These are phyloP conservation scores for Dinocampus coccinellae DNA, from an alignment of 2,888 invertebrate species.

Conservation along the genomic window DNA sequence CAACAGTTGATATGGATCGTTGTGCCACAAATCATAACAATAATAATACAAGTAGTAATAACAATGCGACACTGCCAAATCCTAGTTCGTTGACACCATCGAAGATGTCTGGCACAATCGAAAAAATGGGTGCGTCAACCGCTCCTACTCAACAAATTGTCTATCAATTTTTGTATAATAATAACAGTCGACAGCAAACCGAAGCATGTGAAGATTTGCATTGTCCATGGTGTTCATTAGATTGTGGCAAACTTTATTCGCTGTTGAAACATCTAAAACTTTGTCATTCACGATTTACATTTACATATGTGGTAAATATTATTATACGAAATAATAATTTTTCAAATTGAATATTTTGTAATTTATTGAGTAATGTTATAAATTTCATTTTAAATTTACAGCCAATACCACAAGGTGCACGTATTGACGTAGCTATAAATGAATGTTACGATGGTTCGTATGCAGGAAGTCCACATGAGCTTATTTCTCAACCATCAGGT, in stretches of 20 bases:
- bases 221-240: constrained; percentile 96
- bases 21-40: constrained; percentile 64
- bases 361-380: constrained; percentile 13
- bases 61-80: constrained; percentile 63
- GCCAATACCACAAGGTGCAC: constrained; percentile 84
- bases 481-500: constrained; percentile 82
- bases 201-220: constrained; percentile 93
- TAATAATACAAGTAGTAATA: constrained; percentile 62
- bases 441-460: constrained; percentile 96
- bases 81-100: constrained; percentile 62
- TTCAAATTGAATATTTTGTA: constrained; percentile 14
- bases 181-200: constrained; percentile 94
- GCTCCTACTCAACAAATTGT: constrained; percentile 81
- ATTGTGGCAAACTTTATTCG: constrained; percentile 89
- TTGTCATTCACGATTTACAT: constrained; percentile 93
- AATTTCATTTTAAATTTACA: constrained; percentile 56
- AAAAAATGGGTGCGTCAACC: constrained; percentile 57
- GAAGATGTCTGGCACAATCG: constrained; percentile 58
- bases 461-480: constrained; percentile 91
- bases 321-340: neutral
- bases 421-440: constrained; percentile 95
- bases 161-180: constrained; percentile 96
- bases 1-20: constrained; percentile 59
- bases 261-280: constrained; percentile 93
- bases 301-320: constrained; percentile 85